Percentiles rank a stretch among this genome's conserved stretches.
Conservation (phyloP, 2,888 invertebrate species). For the Arrhopalites spinosus region DNA sequence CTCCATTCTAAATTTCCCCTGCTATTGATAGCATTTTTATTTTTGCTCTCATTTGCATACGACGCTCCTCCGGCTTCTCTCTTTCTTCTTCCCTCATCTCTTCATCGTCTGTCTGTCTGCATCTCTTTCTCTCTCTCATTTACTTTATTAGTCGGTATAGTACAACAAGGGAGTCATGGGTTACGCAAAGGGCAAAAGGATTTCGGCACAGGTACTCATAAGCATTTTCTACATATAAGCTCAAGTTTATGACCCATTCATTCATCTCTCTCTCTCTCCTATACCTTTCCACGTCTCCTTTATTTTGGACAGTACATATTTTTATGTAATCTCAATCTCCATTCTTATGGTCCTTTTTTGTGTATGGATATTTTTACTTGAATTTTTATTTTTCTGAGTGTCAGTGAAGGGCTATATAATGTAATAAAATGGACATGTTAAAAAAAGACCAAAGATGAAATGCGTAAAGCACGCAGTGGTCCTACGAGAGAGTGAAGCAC, state of each 20-base stretch:
- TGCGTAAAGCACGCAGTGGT: not conserved
- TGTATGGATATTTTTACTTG: not conserved
- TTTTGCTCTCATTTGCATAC: slow-evolving; percentile 39
- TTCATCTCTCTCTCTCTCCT: not conserved
- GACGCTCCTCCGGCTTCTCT: too few species aligned
- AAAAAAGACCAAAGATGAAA: not conserved
- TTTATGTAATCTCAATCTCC: not conserved
- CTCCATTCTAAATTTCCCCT: slow-evolving; percentile 31
- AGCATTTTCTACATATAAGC: not conserved
- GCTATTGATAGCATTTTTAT: slow-evolving; percentile 42
- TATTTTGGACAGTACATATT: too few species aligned
- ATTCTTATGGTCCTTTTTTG: not conserved
- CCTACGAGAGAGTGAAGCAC: slow-evolving; percentile 5
- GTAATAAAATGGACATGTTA: not conserved
- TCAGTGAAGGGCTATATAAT: not conserved
- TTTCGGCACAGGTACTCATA: too few species aligned
- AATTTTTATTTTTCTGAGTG: too few species aligned
- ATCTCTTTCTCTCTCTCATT: not conserved
- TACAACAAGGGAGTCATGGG: too few species aligned
- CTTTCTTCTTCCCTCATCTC: slow-evolving; percentile 2
- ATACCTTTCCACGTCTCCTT: too few species aligned
- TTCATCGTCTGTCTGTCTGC: not conserved
- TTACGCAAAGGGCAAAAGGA: too few species aligned
- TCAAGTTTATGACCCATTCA: not conserved
- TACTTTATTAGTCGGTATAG: slow-evolving; percentile 1